Conservation (phyloP, 2,113 vertebrate genomes). For the Mixornis gularis region DNA sequence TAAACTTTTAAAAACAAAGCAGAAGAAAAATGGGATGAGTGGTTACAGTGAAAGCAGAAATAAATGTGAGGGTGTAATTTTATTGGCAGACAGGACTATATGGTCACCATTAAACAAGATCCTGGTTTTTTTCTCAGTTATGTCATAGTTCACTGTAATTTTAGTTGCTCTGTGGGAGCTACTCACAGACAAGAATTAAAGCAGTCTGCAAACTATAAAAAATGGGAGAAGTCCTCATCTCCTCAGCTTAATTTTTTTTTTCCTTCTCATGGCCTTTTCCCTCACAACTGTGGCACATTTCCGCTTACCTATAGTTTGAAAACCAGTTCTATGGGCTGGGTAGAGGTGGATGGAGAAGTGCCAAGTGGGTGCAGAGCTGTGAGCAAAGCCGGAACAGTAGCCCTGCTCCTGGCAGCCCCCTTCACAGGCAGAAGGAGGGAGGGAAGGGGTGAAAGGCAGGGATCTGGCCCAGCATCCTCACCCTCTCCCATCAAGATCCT, state of each 20-base stretch:
- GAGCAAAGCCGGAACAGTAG: background rate
- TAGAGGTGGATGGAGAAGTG: background rate
- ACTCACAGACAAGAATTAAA: background rate
- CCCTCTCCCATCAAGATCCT: background rate
- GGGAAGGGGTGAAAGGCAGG: background rate
- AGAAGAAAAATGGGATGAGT: background rate
- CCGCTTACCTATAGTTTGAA: background rate
- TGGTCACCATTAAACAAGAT: background rate
- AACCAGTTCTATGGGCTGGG: background rate
- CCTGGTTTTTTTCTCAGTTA: background rate
- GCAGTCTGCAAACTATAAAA: background rate
- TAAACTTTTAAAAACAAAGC: background rate
- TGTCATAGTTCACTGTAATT: slow-evolving; percentile 45
- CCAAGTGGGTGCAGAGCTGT: background rate
- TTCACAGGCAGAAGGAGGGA: background rate
- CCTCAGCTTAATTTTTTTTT: background rate
- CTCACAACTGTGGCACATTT: background rate
- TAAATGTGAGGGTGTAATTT: slow-evolving; percentile 16
- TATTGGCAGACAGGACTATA: slow-evolving; percentile 13
- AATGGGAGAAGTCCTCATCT: background rate
- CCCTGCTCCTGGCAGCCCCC: background rate
- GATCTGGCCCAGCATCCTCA: background rate
- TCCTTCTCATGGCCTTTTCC: background rate
- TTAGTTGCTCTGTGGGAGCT: slow-evolving; percentile 6
- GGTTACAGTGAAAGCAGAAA: slow-evolving; percentile 6